Evolutionary conservation across 2,888 invertebrate species (phyloP).

Genomic region (Phytoseiulus persimilis): DNA sequence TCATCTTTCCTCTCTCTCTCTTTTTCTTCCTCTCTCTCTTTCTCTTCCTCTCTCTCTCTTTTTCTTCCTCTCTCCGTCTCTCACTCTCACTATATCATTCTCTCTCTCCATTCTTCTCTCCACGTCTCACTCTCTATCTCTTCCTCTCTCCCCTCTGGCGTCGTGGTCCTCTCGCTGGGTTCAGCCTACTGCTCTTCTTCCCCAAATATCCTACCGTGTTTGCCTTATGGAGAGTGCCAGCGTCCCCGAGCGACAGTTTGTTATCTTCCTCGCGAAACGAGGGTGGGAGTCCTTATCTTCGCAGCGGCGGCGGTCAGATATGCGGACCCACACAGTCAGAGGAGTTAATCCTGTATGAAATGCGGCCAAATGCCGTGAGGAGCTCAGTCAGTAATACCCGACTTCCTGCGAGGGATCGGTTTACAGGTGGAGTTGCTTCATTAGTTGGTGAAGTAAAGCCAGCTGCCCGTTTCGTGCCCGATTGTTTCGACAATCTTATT

Average conservation of each 20-base stretch:
- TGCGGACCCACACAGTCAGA: neutral
- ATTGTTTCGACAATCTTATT: neutral
- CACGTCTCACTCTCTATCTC: no score
- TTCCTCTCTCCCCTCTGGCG: no score
- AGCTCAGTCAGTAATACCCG: neutral
- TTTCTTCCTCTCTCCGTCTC: no score
- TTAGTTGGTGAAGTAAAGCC: neutral
- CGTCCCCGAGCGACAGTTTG: neutral
- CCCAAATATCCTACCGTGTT: neutral
- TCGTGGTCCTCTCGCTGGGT: no score
- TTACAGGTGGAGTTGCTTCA: slow-evolving; percentile 5
- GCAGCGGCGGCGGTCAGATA: neutral
- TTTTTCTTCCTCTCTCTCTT: no score
- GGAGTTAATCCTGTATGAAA: neutral
- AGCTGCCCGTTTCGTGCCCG: neutral
- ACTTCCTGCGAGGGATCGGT: neutral
- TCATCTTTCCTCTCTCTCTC: no score
- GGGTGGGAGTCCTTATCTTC: neutral
- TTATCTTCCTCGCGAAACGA: neutral
- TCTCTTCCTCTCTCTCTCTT: no score
- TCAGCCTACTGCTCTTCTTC: neutral
- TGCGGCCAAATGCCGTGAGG: neutral
- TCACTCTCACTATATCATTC: no score
- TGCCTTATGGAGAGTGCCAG: neutral
- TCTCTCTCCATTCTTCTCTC: no score